phyloP scores from a whole-genome alignment of 2,888 invertebrate genomes.

The Meteorus cinctellus region DNA sequence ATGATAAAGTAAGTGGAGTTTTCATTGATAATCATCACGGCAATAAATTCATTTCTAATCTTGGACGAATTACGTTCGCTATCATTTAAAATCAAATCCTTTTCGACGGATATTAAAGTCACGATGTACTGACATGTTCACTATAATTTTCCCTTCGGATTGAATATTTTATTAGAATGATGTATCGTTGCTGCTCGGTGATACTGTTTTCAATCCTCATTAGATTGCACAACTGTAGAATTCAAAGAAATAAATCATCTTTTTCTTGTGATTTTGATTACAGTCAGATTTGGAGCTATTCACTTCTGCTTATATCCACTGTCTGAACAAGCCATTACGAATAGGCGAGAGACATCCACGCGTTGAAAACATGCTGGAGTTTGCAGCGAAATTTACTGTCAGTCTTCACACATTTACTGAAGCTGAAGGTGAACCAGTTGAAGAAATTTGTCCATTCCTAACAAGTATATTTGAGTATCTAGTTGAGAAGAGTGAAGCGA shows the following conservation, averaged over 20 bases:
- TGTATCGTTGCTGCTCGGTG: too few relatives aligned
- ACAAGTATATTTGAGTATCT: constrained; percentile 78
- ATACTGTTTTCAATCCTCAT: too few relatives aligned
- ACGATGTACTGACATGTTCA: too few relatives aligned
- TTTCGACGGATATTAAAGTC: too few relatives aligned
- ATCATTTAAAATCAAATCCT: too few relatives aligned
- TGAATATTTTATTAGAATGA: too few relatives aligned
- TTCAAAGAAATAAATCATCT: too few relatives aligned
- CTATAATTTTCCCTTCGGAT: too few relatives aligned
- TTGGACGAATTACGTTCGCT: too few relatives aligned
- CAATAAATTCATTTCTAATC: too few relatives aligned
- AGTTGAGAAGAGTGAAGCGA: constrained; percentile 75
- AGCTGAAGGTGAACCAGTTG: constrained; percentile 74
- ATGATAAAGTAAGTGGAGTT: constrained; percentile 76
- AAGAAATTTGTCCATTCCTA: constrained; percentile 75
- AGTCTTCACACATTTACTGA: constrained; percentile 71
- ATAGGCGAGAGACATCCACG: constrained; percentile 81
- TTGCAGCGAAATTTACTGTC: constrained; percentile 82
- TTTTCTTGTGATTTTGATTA: constrained; percentile 52
- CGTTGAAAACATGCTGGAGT: constrained; percentile 81
- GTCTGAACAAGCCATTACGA: constrained; percentile 76
- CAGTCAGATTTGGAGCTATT: constrained; percentile 78
- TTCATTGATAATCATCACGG: too few relatives aligned
- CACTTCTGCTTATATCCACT: constrained; percentile 69
- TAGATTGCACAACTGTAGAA: too few relatives aligned